Evolutionary conservation across 2,113 vertebrate genomes (phyloP), one percentile per base, ranked within the genome.

Genomic region (Leucosticte australis): DNA sequence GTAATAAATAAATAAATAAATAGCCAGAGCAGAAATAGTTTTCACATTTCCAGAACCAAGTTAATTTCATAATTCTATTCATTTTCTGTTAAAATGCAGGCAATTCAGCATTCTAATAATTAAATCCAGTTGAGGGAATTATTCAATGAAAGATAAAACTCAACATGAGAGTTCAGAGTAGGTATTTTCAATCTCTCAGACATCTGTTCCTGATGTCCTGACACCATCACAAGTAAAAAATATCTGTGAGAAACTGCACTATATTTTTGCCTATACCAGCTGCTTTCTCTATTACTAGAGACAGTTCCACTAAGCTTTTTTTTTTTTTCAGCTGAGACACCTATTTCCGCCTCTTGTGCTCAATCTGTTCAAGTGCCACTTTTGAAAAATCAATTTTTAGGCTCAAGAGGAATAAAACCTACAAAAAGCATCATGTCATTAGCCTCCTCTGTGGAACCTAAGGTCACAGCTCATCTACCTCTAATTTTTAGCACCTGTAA

Each of bases 351-450:
- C 81, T 52, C 81, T 84, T 60, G 37, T 19, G 53, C 52, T 91
- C 91, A 84, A 78, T 87, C 77, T 89, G 83, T 68, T 87, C 74
- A 89, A 87, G 56, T 60, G 57, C 27, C 87, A 73, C 39, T 95
- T 84, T 20, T 30, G 41, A 89, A 92, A 96, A 91, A 91, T 22
- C 69, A 60, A 56, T 71, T 95, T 91, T 83, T 64, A 65, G 85
- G n/a, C 52, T 91, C 33, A 64, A 82, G 35, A 14, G 33, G 39
- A 95, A 78, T 19, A 82, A 89, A 92, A 78, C 10, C 15, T 33
- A 49, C 56, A 53, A 88, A 83, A 70, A 42, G 35, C 30, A 89
- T 69, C 31, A 49, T 7, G 17, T 59, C 41, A 77, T 80, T 59
- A 78, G 27, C 31, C 37, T 81, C 15, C 44, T 60, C 62, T 60